These are phyloP conservation scores for Chionodraco myersi DNA, from an alignment of 2,113 vertebrate genomes.

Conservation along the genomic window DNA sequence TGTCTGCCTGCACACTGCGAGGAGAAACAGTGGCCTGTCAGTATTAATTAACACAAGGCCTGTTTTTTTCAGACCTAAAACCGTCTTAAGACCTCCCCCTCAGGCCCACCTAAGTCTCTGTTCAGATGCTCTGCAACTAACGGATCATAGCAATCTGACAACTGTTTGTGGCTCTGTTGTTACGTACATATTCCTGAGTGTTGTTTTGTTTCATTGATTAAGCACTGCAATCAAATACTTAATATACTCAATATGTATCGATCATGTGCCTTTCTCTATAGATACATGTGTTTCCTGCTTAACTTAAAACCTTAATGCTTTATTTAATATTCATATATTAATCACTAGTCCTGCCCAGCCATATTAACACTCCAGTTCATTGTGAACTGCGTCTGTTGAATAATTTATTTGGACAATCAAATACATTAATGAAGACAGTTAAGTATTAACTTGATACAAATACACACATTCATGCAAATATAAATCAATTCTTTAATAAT, in stretches of 20 bases:
- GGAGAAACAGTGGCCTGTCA: constrained; percentile 79
- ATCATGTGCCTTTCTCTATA: not conserved
- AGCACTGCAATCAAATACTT: not conserved
- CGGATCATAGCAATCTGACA: constrained; percentile 6
- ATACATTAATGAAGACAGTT: constrained; percentile 23
- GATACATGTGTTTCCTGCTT: not conserved
- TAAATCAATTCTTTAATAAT: not conserved
- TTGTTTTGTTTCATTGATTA: constrained; percentile 14
- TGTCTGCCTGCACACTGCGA: constrained; percentile 74
- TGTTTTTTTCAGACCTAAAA: constrained; percentile 68
- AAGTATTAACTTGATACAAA: constrained; percentile 28
- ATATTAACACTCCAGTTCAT: constrained; percentile 3
- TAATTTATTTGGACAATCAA: constrained; percentile 45
- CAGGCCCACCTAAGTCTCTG: constrained; percentile 46
- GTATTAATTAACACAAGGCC: constrained; percentile 76
- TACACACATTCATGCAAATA: constrained; percentile 14
- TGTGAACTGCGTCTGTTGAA: constrained; percentile 30
- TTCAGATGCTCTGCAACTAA: constrained; percentile 44
- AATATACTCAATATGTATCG: not conserved
- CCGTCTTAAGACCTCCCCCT: constrained; percentile 67
- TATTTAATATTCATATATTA: constrained; percentile 11
- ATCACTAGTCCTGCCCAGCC: not conserved
- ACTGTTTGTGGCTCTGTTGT: constrained; percentile 18
- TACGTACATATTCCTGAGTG: not conserved
- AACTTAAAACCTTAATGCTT: not conserved